Conservation (phyloP, 1,140 invertebrate genomes). For the Psilanteris sp. region DNA sequence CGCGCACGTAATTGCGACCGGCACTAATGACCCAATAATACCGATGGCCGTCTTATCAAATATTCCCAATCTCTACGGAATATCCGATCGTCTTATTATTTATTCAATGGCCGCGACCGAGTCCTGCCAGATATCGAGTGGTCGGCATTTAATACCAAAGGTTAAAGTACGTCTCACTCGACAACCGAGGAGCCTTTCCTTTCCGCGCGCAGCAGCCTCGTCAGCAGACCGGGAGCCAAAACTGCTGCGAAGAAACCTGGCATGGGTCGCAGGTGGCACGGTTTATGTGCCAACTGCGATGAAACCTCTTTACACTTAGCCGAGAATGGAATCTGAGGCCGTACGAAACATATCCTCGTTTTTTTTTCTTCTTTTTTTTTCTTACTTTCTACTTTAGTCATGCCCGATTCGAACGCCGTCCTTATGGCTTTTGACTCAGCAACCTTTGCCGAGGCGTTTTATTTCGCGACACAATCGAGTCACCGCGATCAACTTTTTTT, state of each 20-base stretch:
- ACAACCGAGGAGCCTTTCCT: neutral
- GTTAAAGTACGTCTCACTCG: conserved; percentile 44
- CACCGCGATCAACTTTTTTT: neutral
- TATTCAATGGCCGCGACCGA: conserved; percentile 21
- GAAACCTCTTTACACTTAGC: conserved; percentile 47
- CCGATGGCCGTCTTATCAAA: conserved; percentile 12
- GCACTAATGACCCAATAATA: conserved; percentile 21
- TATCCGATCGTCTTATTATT: conserved; percentile 29
- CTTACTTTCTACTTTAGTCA: neutral
- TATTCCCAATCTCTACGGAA: conserved; percentile 8
- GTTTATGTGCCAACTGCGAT: conserved; percentile 51
- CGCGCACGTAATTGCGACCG: conserved; percentile 7
- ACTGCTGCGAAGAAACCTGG: conserved; percentile 37
- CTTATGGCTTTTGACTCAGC: conserved; percentile 21
- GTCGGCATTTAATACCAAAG: conserved; percentile 37
- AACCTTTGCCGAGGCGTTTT: conserved; percentile 1
- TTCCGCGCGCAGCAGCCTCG: conserved; percentile 4
- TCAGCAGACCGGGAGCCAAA: conserved; percentile 50
- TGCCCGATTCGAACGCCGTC: conserved; percentile 7
- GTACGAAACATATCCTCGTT: conserved; percentile 10
- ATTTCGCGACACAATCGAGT: neutral
- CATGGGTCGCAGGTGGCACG: conserved; percentile 45
- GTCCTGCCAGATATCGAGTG: conserved; percentile 38
- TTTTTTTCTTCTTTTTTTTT: conserved; percentile 14
- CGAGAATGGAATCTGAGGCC: conserved; percentile 21